Percentiles rank a stretch among this genome's conserved stretches.
phyloP scores from a whole-genome alignment of 1,140 invertebrate genomes.

The Brachionus angularis region DNA sequence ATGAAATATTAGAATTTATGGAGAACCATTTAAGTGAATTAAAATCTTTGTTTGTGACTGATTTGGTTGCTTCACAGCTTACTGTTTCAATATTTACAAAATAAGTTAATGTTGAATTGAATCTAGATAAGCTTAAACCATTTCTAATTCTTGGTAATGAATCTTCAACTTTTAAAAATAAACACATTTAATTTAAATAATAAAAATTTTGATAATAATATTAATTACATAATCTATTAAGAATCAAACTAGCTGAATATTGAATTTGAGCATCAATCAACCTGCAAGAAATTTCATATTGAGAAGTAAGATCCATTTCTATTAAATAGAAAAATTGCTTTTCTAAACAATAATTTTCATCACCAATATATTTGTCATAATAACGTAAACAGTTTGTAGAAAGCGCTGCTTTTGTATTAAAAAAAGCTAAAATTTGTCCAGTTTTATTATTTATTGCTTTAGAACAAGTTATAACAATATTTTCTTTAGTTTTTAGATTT shows the following conservation, averaged over 20 bases:
- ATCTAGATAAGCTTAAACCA: background rate
- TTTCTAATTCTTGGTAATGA: background rate
- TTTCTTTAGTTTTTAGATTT: background rate
- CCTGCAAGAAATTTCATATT: background rate
- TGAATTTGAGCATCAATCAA: too few relatives aligned
- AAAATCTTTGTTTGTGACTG: background rate
- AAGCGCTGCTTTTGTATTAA: background rate
- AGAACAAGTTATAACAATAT: background rate
- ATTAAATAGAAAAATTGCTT: background rate
- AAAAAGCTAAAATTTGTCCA: background rate
- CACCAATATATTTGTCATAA: background rate
- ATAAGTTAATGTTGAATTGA: slow-evolving; percentile 1
- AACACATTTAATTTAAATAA: too few relatives aligned
- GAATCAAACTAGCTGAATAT: too few relatives aligned
- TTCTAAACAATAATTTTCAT: slow-evolving; percentile 17
- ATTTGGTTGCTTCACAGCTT: slow-evolving; percentile 23
- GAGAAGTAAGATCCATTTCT: background rate
- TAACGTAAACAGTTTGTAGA: background rate
- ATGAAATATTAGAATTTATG: too few relatives aligned
- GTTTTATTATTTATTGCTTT: background rate
- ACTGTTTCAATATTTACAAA: slow-evolving; percentile 12
- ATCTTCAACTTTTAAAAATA: too few relatives aligned
- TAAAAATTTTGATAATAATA: too few relatives aligned
- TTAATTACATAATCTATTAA: too few relatives aligned
- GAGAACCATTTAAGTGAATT: slow-evolving; percentile 26